Base-by-base conservation (phyloP, 2,113 vertebrate genomes). In the Phaetusa simplex region DNA sequence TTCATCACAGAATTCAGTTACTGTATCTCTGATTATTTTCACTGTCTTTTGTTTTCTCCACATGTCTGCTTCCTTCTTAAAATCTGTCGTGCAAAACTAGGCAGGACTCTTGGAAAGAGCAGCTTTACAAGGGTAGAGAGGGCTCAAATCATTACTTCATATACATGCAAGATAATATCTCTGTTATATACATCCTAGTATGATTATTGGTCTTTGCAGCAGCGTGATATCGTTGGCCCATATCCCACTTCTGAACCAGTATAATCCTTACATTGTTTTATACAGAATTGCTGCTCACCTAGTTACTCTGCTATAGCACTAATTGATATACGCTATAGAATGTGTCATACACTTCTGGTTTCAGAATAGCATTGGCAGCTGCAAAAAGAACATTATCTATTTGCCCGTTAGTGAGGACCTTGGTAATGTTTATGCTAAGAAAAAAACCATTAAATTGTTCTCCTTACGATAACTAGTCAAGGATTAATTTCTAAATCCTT, bases 251-350 rank as follows among this genome's bases (percentile, higher is more conserved):
- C 71, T 27, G 38, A 94, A 58, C 42, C n/a, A 34, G 5, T 32
- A 18, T 40, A 62, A 34, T 38, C 30, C 24, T 58, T 27, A 43
- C 15, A 27, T 58, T 52, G 9, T 89, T 76, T 86, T 64, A 34
- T 56, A 4, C 27, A 42, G 34, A 66, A 71, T 4, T 76, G 14
- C 36, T 70, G 22, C 26, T 66, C 45, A n/a, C 42, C 13, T 30
- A 7, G 17, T 58, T 15, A 40, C 14, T 56, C 61, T 56, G 29
- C 55, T 47, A 26, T 3, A 87, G 19, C 32, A 22, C 30, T 24
- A 49, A 20, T 3, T 65, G 40, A 77, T 73, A 50, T 36, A 72
- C 0, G 0, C 9, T 43, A 2, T 34, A n/a, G n/a, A 32, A 13
- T 14, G 10, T 49, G 24, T 45, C 32, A 30, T 66, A 47, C 15